Conservation (phyloP, 2,888 invertebrate genomes). For the Drosophila putrida region DNA sequence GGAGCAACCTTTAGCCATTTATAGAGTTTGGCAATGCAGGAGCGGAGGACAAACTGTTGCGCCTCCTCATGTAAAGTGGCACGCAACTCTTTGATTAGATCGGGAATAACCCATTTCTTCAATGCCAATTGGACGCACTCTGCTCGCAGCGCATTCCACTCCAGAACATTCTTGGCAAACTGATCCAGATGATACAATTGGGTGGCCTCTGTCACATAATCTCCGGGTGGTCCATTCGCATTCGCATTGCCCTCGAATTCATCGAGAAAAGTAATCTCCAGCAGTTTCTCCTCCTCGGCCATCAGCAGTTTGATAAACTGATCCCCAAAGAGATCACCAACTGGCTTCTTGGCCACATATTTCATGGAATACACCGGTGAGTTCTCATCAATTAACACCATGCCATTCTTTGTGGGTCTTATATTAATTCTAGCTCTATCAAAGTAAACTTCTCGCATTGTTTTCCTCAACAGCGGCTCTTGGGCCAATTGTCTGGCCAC, state of each 20-base stretch:
- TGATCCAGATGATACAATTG: slow-evolving; percentile 91
- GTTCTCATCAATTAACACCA: slow-evolving; percentile 97
- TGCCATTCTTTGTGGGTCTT: slow-evolving; percentile 94
- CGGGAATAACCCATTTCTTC: slow-evolving; percentile 94
- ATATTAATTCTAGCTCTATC: slow-evolving; percentile 94
- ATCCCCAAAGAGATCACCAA: slow-evolving; percentile 94
- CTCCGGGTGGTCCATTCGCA: slow-evolving; percentile 87
- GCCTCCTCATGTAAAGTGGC: slow-evolving; percentile 93
- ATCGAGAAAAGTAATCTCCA: slow-evolving; percentile 91
- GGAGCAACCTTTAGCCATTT: slow-evolving; percentile 95
- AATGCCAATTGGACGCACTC: slow-evolving; percentile 96
- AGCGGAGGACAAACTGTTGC: slow-evolving; percentile 93
- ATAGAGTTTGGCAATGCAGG: slow-evolving; percentile 94
- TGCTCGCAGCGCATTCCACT: slow-evolving; percentile 96
- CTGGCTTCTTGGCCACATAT: slow-evolving; percentile 96
- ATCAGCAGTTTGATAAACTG: slow-evolving; percentile 94
- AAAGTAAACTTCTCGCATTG: slow-evolving; percentile 93
- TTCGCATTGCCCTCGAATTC: slow-evolving; percentile 90
- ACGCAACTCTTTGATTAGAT: slow-evolving; percentile 94
- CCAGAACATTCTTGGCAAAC: slow-evolving; percentile 96
- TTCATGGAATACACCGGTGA: slow-evolving; percentile 95
- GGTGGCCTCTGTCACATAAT: slow-evolving; percentile 95
- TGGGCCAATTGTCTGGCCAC: slow-evolving; percentile 96
- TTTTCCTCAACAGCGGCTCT: slow-evolving; percentile 95
- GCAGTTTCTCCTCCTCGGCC: slow-evolving; percentile 93